Evolutionary conservation across 2,888 invertebrate species (phyloP), one percentile per base, ranked within the genome.

Genomic region (Celastrina argiolus): DNA sequence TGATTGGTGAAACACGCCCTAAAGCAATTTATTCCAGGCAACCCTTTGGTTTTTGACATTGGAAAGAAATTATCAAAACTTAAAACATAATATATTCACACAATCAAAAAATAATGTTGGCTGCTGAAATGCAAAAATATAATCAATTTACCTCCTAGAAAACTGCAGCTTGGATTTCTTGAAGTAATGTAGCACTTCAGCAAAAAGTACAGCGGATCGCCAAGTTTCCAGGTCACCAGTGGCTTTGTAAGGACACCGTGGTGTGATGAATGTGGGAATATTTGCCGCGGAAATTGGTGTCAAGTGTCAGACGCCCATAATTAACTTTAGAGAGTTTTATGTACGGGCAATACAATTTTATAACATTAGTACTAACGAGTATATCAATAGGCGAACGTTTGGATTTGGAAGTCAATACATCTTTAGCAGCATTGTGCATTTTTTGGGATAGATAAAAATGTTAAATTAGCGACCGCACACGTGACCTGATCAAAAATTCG

Each of bases 221-320:
- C 59, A 66, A 67, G 67, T 68, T 69, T 72, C 70, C 69, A 70
- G 72, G 72, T 72, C 71, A 72, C 67, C 66, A 61, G 66, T 45
- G 56, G 66, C 59, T 66, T 63, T 65, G 26, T 67, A 51, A 64
- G 70, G 69, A 70, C 63, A 69, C 67, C 67, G 56, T 68, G 67
- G 69, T 69, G 70, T 68, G 70, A 69, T 71, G 68, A 68, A 70
- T 69, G 68, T 66, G 67, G 41, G 58, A 65, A 64, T 64, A 64
- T 65, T 65, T 65, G 39, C 59, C 39, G 12, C 58, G 58, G 42
- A 41, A 65, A 58, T 41, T 39, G 22, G 18, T 39, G 56, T 26
- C 18, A 10, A 56, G 41, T 28, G 14, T 18, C 61, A 22, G 16
- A 16, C 14, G 39, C 18, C 39, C 22, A 7, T 56, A 65, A 56